Percentiles rank a stretch among this genome's conserved stretches.
Conservation (phyloP, 2,113 vertebrate species). For the Dissostichus mawsoni region DNA sequence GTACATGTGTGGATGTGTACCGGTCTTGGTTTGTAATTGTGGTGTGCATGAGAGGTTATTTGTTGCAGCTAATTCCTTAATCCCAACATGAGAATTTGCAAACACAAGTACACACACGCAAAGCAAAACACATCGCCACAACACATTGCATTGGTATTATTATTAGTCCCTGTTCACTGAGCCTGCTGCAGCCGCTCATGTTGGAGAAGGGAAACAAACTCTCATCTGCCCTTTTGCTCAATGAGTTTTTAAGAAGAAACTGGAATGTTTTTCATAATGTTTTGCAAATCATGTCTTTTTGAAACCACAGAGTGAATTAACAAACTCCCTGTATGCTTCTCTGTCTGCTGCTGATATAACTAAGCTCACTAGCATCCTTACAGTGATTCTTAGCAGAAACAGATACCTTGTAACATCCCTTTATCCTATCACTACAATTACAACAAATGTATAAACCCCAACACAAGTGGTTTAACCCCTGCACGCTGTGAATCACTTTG, state of each 20-base stretch:
- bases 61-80: conserved; percentile 62
- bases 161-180: conserved; percentile 21
- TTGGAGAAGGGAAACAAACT: conserved; percentile 22
- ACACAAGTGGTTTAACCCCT: too few relatives aligned
- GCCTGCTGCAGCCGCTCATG: conserved; percentile 9
- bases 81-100: conserved; percentile 44
- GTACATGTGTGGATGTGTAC: conserved; percentile 41
- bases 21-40: conserved; percentile 31
- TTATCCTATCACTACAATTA: neutral
- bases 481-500: too few relatives aligned
- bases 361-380: conserved; percentile 11
- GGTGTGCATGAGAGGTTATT: conserved; percentile 51
- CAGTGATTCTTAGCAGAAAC: conserved; percentile 14
- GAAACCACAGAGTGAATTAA: neutral
- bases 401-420: neutral
- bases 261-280: neutral
- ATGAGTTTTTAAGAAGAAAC: conserved; percentile 1
- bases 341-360: conserved; percentile 30
- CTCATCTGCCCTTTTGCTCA: neutral
- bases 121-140: conserved; percentile 29
- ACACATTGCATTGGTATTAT: conserved; percentile 25
- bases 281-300: conserved; percentile 18
- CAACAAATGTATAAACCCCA: neutral
- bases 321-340: conserved; percentile 25
- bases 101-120: conserved; percentile 10